A percentile compares a stretch with the other conserved stretches of the same genome.
Evolutionary conservation across 2,113 vertebrate genomes (phyloP).

Genomic region (Tachysurus vachellii): DNA sequence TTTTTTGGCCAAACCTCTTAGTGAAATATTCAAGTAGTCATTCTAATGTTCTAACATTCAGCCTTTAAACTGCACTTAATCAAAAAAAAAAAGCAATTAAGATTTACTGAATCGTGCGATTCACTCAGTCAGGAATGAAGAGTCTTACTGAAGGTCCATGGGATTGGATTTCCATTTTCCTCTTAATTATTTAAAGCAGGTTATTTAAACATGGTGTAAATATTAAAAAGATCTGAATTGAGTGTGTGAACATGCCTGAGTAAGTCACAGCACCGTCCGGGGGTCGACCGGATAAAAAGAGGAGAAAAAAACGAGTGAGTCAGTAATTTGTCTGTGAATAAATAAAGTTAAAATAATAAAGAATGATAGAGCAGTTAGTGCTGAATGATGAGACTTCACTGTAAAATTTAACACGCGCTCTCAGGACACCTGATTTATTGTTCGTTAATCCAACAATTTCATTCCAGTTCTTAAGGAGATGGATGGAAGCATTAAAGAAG

Average conservation of each 20-base stretch:
- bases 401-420: background rate
- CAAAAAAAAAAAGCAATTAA: background rate
- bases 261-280: background rate
- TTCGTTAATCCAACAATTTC: background rate
- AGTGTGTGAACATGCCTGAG: background rate
- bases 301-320: background rate
- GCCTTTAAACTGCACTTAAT: background rate
- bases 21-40: background rate
- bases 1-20: no score
- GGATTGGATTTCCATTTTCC: background rate
- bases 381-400: conserved; percentile 11
- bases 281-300: no score
- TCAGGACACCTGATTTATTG: background rate
- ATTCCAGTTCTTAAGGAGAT: background rate
- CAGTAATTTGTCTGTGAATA: conserved; percentile 6
- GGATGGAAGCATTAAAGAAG: background rate
- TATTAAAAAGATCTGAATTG: background rate
- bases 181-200: background rate
- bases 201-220: background rate
- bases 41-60: background rate
- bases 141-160: background rate
- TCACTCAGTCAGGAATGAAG: background rate
- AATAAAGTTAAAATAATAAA: conserved; percentile 6
- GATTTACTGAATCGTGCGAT: background rate
- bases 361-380: background rate